Conservation (phyloP, 1,140 invertebrate genomes). For the Hylyphantes graminicola region DNA sequence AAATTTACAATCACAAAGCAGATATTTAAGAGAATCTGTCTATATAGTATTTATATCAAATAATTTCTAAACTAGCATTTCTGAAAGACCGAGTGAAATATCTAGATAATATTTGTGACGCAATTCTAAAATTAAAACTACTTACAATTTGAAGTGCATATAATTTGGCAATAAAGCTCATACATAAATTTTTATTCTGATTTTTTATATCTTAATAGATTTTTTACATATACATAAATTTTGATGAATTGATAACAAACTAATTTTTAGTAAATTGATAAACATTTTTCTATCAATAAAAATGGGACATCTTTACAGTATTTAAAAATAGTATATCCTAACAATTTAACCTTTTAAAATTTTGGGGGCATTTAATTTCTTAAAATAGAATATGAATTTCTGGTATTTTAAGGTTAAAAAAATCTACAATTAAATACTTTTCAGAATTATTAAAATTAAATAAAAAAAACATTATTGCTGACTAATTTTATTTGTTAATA, state of each 20-base stretch:
- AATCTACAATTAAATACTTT: too few species aligned
- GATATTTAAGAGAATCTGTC: slow-evolving; percentile 4
- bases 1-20: slow-evolving; percentile 4
- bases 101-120: slow-evolving; percentile 10
- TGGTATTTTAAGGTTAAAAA: too few species aligned
- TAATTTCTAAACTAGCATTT: slow-evolving; percentile 10
- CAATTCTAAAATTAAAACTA: neutral
- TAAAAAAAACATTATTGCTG: too few species aligned
- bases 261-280: neutral
- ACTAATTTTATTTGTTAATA: too few species aligned
- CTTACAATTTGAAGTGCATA: slow-evolving; percentile 29
- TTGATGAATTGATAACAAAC: neutral
- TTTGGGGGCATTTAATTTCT: too few species aligned
- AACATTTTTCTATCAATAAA: neutral
- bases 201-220: neutral
- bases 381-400: too few species aligned
- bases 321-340: too few species aligned
- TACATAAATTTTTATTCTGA: neutral
- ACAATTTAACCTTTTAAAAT: too few species aligned
- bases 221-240: neutral
- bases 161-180: slow-evolving; percentile 33
- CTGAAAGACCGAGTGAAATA: slow-evolving; percentile 37
- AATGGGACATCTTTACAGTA: too few species aligned
- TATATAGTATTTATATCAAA: slow-evolving; percentile 5
- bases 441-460: too few species aligned